Percentiles rank a stretch among this genome's conserved stretches.
These are phyloP conservation scores for Leistus spinibarbis DNA, from an alignment of 2,888 invertebrate genomes.

Conservation along the genomic window DNA sequence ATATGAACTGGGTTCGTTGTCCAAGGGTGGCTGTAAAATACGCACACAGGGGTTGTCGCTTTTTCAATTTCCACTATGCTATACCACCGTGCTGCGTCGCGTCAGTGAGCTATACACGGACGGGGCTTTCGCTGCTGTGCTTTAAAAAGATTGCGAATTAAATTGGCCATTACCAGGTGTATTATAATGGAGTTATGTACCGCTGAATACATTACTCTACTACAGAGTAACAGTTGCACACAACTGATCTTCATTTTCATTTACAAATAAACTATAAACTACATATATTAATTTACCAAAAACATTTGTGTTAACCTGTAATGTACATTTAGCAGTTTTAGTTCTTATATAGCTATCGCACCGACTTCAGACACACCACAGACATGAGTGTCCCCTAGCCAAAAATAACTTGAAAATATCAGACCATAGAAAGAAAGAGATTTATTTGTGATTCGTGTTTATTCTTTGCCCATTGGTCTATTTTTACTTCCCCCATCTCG, in stretches of 20 bases:
- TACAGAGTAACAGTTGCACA: not conserved
- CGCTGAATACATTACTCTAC: slow-evolving; percentile 32
- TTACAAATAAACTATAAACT: not conserved
- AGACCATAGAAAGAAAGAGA: too few relatives aligned
- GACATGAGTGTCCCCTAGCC: too few relatives aligned
- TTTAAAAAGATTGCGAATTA: slow-evolving; percentile 39
- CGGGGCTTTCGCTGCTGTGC: slow-evolving; percentile 7
- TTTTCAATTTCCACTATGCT: slow-evolving; percentile 33
- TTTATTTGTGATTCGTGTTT: too few relatives aligned
- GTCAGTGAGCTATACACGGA: not conserved
- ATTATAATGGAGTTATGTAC: slow-evolving; percentile 37
- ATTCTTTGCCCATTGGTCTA: too few relatives aligned
- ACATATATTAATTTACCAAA: too few relatives aligned
- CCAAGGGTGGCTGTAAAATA: slow-evolving; percentile 10
- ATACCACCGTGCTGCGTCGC: not conserved
- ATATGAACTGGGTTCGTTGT: slow-evolving; percentile 11
- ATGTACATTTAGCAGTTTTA: too few relatives aligned
- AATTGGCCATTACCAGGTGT: slow-evolving; percentile 40
- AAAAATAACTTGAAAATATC: too few relatives aligned
- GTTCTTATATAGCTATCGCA: too few relatives aligned
- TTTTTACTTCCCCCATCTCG: too few relatives aligned
- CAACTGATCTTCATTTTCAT: not conserved
- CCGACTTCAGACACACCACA: too few relatives aligned
- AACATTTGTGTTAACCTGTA: not conserved
- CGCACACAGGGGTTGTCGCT: slow-evolving; percentile 3